These are phyloP conservation scores for Pangasius sanitwongsei DNA, from an alignment of 2,797 vertebrate species.

Conservation along the genomic window DNA sequence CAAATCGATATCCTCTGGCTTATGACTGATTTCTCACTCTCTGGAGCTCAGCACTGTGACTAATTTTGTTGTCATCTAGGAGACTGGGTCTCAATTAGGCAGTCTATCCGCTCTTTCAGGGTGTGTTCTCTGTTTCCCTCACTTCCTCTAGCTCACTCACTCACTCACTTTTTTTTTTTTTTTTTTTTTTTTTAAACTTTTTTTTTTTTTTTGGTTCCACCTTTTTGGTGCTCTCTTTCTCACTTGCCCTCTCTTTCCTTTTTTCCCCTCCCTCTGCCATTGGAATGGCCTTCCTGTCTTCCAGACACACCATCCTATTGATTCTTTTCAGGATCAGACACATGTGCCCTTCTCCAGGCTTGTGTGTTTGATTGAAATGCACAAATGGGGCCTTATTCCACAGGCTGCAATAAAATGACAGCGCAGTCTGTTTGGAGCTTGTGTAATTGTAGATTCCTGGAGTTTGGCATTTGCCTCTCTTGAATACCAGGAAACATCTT, in stretches of 20 bases:
- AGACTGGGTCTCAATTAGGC: slow-evolving; percentile 50
- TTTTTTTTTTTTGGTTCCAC: neutral
- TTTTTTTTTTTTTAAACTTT: too few relatives aligned
- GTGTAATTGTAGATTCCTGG: slow-evolving; percentile 33
- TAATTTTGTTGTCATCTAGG: slow-evolving; percentile 55
- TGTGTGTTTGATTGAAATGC: slow-evolving; percentile 50
- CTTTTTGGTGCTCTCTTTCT: slow-evolving; percentile 34
- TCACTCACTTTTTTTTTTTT: too few relatives aligned
- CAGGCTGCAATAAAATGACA: slow-evolving; percentile 33
- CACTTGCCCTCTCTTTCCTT: slow-evolving; percentile 16
- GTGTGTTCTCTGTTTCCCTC: slow-evolving; percentile 13
- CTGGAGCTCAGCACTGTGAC: slow-evolving; percentile 50
- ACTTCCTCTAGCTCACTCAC: slow-evolving; percentile 45
- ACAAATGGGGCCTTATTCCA: slow-evolving; percentile 33
- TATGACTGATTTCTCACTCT: slow-evolving; percentile 54
- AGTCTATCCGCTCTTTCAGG: slow-evolving; percentile 4
- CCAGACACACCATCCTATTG: slow-evolving; percentile 33
- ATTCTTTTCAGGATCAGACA: slow-evolving; percentile 37
- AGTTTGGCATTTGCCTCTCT: slow-evolving; percentile 14
- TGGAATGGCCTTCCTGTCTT: slow-evolving; percentile 35
- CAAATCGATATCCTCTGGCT: slow-evolving; percentile 50
- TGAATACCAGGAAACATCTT: neutral
- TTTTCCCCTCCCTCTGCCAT: neutral
- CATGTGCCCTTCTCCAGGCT: slow-evolving; percentile 31
- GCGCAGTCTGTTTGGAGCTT: neutral